Evolutionary conservation across 2,113 vertebrate species (phyloP), one percentile per base, ranked within the genome.

Genomic region (Pelecanoides urinatrix): DNA sequence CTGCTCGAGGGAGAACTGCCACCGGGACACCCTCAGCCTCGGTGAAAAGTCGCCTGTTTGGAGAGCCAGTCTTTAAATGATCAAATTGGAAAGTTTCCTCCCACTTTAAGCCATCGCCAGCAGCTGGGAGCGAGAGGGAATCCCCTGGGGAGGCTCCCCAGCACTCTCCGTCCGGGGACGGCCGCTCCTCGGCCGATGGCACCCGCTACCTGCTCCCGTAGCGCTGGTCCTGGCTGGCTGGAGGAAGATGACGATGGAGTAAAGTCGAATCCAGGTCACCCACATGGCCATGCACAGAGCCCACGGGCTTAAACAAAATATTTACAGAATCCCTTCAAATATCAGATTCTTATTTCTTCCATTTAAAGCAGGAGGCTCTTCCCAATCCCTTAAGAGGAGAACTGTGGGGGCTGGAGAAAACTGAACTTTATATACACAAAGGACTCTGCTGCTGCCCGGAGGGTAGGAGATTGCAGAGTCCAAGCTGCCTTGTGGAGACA

Each of bases 101-200:
- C 89, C 45, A 6, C 42, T 50, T 61, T 11, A 20, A 59, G 47
- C 26, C 45, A 12, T 13, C 3, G 11, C 22, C 65, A 49, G 59
- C 55, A 56, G 81, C 53, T 2, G 1, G 72, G 53, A 52, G 49
- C 1, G 1, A 79, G 78, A 40, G 49, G 89, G 76, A 86, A 90
- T 74, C 7, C 76, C 80, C 62, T 13, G 16, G 49, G 44, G 72
- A 82, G 38, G 26, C 13, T 87, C 56, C 70, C 40, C 2, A 9
- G 72, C 5, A 13, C 17, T 86, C 63, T 53, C 47, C 2, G 9
- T 42, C 19, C 6, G 7, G 42, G 42, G 6, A 21, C 1, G 1
- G n/a, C 30, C 1, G 5, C 61, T n/a, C 27, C 56, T 19, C 2
- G 4, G 47, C 59, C 4, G 2, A 40, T 13, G 0, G 7, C 50